Conservation (phyloP, 2,113 vertebrate species). For the Sphyrna mokarran region DNA sequence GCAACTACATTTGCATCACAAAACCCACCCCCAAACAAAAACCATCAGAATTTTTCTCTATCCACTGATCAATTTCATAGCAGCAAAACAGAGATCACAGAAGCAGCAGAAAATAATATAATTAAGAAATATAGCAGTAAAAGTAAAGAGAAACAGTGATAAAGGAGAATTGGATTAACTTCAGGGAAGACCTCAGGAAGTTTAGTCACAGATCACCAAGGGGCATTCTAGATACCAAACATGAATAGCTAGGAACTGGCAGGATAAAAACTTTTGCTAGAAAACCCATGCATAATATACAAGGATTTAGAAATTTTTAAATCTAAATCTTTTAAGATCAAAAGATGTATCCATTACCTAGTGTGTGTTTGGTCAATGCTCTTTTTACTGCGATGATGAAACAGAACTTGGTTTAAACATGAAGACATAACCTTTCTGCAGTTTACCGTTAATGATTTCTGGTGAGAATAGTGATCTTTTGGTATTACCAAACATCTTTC, state of each 20-base stretch:
- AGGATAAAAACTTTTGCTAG: neutral
- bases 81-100: neutral
- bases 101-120: neutral
- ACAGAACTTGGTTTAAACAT: neutral
- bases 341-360: neutral
- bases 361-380: neutral
- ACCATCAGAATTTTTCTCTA: neutral
- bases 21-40: neutral
- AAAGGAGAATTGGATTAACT: neutral
- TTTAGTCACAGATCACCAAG: neutral
- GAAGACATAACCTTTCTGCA: neutral
- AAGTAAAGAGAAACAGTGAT: neutral
- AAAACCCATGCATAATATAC: neutral
- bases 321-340: neutral
- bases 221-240: neutral
- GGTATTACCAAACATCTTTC: neutral
- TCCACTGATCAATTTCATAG: neutral
- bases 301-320: neutral
- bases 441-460: neutral
- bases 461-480: neutral
- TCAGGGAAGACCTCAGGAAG: neutral
- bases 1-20: neutral
- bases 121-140: neutral
- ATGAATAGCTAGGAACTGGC: neutral
- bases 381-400: neutral